These are phyloP conservation scores for Drosophila putrida DNA, from an alignment of 2,888 invertebrate genomes.

Conservation along the genomic window DNA sequence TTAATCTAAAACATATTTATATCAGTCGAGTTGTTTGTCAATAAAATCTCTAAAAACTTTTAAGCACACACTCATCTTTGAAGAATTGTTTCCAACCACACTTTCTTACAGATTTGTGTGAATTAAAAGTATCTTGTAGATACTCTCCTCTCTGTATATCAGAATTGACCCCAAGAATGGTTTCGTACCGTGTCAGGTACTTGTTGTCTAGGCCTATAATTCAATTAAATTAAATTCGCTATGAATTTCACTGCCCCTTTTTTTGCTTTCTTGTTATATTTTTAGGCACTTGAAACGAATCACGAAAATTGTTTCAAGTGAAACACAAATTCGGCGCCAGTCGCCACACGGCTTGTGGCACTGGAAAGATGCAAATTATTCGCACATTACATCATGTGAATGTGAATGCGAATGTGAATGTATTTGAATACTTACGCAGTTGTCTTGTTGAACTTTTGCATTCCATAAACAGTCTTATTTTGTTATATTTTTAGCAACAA, in stretches of 20 bases:
- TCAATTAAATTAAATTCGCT: slow-evolving; percentile 64
- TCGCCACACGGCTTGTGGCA: slow-evolving; percentile 30
- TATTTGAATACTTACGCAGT: slow-evolving; percentile 21
- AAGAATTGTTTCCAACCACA: too few species aligned
- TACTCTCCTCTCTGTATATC: not conserved
- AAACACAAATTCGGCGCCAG: slow-evolving; percentile 60
- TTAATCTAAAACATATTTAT: too few species aligned
- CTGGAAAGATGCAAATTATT: slow-evolving; percentile 63
- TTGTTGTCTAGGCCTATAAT: slow-evolving; percentile 44
- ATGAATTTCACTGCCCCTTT: slow-evolving; percentile 30
- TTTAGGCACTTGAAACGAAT: slow-evolving; percentile 56
- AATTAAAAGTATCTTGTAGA: slow-evolving; percentile 3
- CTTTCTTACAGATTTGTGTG: too few species aligned
- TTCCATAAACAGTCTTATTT: slow-evolving; percentile 24
- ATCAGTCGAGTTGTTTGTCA: too few species aligned
- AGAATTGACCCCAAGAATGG: slow-evolving; percentile 45
- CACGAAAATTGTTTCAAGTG: slow-evolving; percentile 52
- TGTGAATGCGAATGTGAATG: slow-evolving; percentile 13
- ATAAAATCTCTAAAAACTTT: too few species aligned
- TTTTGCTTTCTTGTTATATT: slow-evolving; percentile 34
- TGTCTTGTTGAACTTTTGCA: slow-evolving; percentile 39
- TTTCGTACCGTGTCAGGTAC: slow-evolving; percentile 54
- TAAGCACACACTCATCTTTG: too few species aligned
- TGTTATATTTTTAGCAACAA: slow-evolving; percentile 49
- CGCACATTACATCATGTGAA: slow-evolving; percentile 24